Evolutionary conservation across 2,113 vertebrate species (phyloP).

Genomic region (Hyla sarda): DNA sequence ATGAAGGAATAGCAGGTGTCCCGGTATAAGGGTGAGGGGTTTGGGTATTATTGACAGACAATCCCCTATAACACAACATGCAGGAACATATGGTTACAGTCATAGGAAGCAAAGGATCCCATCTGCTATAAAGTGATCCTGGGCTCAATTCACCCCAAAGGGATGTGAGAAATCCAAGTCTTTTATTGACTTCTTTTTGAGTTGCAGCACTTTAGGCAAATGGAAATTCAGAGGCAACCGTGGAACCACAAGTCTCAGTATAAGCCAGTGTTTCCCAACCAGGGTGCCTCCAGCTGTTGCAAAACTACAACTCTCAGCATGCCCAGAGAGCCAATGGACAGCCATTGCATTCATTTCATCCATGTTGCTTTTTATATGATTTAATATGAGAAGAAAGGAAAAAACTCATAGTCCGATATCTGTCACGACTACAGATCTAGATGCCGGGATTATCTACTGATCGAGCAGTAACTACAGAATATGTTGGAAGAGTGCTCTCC

Average conservation of each 20-base stretch:
- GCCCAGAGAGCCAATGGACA: too few relatives aligned
- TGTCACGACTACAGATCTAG: too few relatives aligned
- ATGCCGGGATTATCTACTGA: neutral
- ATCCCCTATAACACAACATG: constrained; percentile 50
- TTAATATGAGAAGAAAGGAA: too few relatives aligned
- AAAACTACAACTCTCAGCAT: too few relatives aligned
- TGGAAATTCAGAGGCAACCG: neutral
- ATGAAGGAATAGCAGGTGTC: neutral
- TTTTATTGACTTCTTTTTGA: constrained; percentile 46
- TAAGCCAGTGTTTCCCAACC: too few relatives aligned
- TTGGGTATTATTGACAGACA: constrained; percentile 1
- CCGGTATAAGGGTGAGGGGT: neutral
- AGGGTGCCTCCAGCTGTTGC: too few relatives aligned
- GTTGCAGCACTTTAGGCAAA: constrained; percentile 26
- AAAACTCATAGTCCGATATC: too few relatives aligned
- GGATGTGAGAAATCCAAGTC: constrained; percentile 55
- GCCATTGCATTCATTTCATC: too few relatives aligned
- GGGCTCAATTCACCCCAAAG: constrained; percentile 29
- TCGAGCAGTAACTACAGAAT: neutral
- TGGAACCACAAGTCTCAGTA: constrained; percentile 4
- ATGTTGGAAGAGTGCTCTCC: too few relatives aligned
- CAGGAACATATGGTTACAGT: constrained; percentile 60
- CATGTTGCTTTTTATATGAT: too few relatives aligned
- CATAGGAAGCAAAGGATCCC: constrained; percentile 35
- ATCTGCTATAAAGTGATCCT: constrained; percentile 58